These are phyloP conservation scores for Eledona agricola DNA, from an alignment of 2,888 invertebrate species.

Conservation along the genomic window DNA sequence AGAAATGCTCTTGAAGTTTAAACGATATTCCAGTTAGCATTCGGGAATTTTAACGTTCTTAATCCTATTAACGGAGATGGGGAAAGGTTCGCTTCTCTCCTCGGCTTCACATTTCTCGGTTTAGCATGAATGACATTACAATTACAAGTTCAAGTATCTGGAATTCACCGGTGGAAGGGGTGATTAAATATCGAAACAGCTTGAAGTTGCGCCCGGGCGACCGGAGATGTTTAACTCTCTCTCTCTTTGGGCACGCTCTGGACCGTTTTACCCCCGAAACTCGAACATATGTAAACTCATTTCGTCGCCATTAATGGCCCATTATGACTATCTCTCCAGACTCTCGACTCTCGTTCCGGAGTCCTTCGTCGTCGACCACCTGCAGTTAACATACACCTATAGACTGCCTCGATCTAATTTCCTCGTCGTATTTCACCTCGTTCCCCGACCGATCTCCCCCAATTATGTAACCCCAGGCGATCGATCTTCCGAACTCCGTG, in stretches of 20 bases:
- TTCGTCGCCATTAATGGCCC: slow-evolving; percentile 49
- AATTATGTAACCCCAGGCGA: slow-evolving; percentile 21
- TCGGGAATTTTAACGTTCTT: slow-evolving; percentile 51
- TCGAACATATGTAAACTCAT: slow-evolving; percentile 51
- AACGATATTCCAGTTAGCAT: slow-evolving; percentile 45
- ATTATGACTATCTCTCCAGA: slow-evolving; percentile 47
- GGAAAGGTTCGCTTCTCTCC: slow-evolving; percentile 27
- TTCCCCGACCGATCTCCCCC: slow-evolving; percentile 16
- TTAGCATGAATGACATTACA: slow-evolving; percentile 47
- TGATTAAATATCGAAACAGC: slow-evolving; percentile 47
- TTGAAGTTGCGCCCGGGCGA: slow-evolving; percentile 41
- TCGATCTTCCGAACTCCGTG: slow-evolving; percentile 15
- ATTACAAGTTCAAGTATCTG: slow-evolving; percentile 49
- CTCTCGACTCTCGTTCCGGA: slow-evolving; percentile 40
- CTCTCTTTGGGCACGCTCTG: slow-evolving; percentile 24
- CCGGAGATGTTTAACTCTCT: slow-evolving; percentile 35
- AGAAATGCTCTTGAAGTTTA: slow-evolving; percentile 38
- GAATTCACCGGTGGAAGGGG: slow-evolving; percentile 42
- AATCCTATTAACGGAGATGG: slow-evolving; percentile 50
- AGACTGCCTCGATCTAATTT: slow-evolving; percentile 21
- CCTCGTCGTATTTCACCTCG: slow-evolving; percentile 21
- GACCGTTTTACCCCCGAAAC: slow-evolving; percentile 38
- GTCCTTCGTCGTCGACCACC: slow-evolving; percentile 43
- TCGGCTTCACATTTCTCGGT: slow-evolving; percentile 43
- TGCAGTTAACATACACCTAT: slow-evolving; percentile 43